phyloP scores from a whole-genome alignment of 2,797 vertebrate genomes.

The Cottoperca gobio region DNA sequence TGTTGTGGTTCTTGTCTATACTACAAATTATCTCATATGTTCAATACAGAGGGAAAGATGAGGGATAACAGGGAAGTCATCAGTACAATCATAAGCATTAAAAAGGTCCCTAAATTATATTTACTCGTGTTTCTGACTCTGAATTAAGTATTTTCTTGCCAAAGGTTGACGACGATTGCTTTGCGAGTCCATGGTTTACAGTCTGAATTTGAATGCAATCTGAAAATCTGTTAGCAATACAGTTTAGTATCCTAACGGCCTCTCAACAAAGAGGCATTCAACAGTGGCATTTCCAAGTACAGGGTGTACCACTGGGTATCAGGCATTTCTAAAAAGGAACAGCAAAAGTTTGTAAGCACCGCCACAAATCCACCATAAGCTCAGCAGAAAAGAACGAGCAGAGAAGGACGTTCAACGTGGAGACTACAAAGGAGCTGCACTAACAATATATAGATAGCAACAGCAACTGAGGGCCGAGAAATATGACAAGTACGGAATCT shows the following conservation, averaged over 20 bases:
- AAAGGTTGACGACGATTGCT: neutral
- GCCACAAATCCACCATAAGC: conserved; percentile 29
- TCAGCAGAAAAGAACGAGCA: conserved; percentile 26
- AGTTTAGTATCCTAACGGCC: conserved; percentile 9
- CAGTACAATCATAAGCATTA: neutral
- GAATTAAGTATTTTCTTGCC: neutral
- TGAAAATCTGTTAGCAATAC: conserved; percentile 23
- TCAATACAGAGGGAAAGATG: neutral
- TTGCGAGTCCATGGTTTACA: neutral
- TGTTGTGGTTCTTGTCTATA: neutral
- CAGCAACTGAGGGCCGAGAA: conserved; percentile 42
- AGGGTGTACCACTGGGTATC: conserved; percentile 37
- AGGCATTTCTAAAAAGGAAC: conserved; percentile 21
- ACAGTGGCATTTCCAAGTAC: conserved; percentile 23
- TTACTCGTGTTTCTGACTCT: neutral
- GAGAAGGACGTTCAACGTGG: conserved; percentile 19
- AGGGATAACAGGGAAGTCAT: conserved; percentile 4
- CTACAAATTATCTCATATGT: neutral
- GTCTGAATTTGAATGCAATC: neutral
- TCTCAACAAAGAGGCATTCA: conserved; percentile 54
- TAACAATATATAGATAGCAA: conserved; percentile 56
- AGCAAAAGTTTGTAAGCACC: conserved; percentile 32
- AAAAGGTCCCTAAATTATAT: neutral
- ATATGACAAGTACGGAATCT: conserved; percentile 34
- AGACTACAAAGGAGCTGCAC: conserved; percentile 31